phyloP scores from a whole-genome alignment of 2,113 vertebrate genomes.

The Gopherus flavomarginatus region DNA sequence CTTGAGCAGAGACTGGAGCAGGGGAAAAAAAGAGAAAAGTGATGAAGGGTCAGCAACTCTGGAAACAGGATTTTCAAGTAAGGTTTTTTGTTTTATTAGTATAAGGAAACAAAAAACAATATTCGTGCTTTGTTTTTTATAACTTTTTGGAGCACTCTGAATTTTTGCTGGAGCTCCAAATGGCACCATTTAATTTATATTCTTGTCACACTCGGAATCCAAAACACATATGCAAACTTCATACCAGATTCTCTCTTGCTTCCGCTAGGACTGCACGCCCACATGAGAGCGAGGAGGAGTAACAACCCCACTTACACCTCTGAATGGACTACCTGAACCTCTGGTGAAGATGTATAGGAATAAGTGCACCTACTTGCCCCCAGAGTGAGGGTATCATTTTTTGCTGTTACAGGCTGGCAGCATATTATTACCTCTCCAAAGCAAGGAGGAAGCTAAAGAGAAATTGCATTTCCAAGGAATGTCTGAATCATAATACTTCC shows the following conservation, averaged over 20 bases:
- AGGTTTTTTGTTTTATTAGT: not conserved
- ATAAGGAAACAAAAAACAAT: not conserved
- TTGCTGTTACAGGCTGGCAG: not conserved
- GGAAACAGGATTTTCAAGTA: not conserved
- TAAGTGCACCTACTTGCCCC: not conserved
- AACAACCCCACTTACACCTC: not conserved
- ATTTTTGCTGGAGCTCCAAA: not conserved
- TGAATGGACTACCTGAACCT: not conserved
- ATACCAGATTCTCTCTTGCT: too few relatives aligned
- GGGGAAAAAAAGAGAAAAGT: not conserved
- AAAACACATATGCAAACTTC: too few relatives aligned
- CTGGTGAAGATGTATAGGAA: not conserved
- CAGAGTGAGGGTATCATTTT: not conserved
- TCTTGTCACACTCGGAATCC: not conserved
- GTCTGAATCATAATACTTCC: conserved; percentile 28
- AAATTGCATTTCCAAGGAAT: conserved; percentile 9
- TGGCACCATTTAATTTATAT: not conserved
- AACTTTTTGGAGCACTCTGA: not conserved
- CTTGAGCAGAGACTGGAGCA: not conserved
- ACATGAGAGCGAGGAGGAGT: not conserved
- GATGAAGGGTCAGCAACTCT: not conserved
- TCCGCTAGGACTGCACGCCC: not conserved
- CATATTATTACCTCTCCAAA: not conserved
- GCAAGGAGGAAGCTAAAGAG: not conserved
- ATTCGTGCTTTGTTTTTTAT: not conserved